These are phyloP conservation scores for Alcis repandata DNA, from an alignment of 2,888 invertebrate genomes.

Conservation along the genomic window DNA sequence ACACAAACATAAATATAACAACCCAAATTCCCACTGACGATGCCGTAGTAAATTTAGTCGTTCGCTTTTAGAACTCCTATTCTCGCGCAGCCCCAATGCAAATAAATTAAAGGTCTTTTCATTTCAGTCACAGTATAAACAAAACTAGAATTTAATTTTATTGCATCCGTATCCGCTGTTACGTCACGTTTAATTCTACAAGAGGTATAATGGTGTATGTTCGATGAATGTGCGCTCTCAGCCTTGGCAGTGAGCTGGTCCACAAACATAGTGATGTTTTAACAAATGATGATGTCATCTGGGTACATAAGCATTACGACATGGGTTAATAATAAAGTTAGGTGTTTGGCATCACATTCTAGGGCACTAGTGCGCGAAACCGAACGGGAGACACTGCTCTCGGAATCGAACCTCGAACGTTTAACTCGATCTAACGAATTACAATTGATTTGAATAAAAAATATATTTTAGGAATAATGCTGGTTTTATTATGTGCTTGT, in stretches of 20 bases:
- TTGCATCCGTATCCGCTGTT: conserved; percentile 33
- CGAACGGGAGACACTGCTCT: conserved; percentile 50
- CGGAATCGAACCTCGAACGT: conserved; percentile 49
- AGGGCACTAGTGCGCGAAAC: conserved; percentile 67
- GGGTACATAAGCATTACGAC: conserved; percentile 65
- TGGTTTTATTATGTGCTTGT: conserved; percentile 17
- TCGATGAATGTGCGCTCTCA: conserved; percentile 46
- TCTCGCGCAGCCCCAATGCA: neutral
- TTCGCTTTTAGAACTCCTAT: conserved; percentile 31
- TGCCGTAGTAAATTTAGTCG: conserved; percentile 23
- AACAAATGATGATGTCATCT: conserved; percentile 74
- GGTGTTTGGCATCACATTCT: conserved; percentile 73
- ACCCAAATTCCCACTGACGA: conserved; percentile 31
- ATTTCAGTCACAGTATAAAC: conserved; percentile 55
- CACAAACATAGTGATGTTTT: conserved; percentile 61
- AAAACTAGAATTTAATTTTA: conserved; percentile 69
- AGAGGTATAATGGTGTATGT: conserved; percentile 36
- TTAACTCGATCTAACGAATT: conserved; percentile 45
- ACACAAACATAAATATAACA: conserved; percentile 11
- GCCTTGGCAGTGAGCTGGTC: conserved; percentile 65
- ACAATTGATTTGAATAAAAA: conserved; percentile 25
- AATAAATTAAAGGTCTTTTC: conserved; percentile 9
- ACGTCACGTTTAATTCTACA: conserved; percentile 49
- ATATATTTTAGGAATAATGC: conserved; percentile 21
- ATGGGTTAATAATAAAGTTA: conserved; percentile 76